Conservation (phyloP, 2,113 vertebrate genomes). For the Neofelis nebulosa region DNA sequence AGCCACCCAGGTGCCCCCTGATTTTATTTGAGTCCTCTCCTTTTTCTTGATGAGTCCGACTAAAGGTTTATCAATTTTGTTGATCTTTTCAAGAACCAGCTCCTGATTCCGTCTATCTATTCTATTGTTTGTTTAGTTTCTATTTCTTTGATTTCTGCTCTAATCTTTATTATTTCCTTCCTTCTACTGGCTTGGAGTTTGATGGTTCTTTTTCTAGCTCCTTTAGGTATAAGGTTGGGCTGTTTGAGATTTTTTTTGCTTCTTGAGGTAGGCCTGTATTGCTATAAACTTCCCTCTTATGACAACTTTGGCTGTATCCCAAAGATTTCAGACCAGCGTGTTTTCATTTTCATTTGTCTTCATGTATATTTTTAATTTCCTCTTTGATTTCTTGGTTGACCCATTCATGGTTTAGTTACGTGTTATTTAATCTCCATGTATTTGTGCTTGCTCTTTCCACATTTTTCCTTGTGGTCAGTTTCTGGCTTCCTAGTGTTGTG, state of each 20-base stretch:
- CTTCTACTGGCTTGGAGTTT: not conserved
- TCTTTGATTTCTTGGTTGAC: not conserved
- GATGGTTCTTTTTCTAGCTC: not conserved
- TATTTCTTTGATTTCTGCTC: not conserved
- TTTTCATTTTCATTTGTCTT: not conserved
- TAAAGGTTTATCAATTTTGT: not conserved
- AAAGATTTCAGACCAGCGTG: not conserved
- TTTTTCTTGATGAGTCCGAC: not conserved
- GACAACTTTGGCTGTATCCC: not conserved
- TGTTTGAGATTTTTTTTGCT: not conserved
- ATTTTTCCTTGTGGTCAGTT: not conserved
- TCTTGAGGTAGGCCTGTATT: not conserved
- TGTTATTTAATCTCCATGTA: not conserved
- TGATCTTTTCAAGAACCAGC: not conserved
- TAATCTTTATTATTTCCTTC: not conserved
- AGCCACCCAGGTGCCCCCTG: too few species aligned
- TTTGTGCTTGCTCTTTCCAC: not conserved
- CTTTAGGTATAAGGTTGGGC: not conserved
- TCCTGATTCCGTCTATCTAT: not conserved
- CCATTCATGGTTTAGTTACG: not conserved
- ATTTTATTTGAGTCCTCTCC: not conserved
- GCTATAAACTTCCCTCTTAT: not conserved
- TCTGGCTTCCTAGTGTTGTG: not conserved
- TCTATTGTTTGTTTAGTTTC: not conserved
- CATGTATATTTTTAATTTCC: too few species aligned